phyloP scores from a whole-genome alignment of 30 jellyfish, hydroid and myxozoan species.

The Catostylus mosaicus region DNA sequence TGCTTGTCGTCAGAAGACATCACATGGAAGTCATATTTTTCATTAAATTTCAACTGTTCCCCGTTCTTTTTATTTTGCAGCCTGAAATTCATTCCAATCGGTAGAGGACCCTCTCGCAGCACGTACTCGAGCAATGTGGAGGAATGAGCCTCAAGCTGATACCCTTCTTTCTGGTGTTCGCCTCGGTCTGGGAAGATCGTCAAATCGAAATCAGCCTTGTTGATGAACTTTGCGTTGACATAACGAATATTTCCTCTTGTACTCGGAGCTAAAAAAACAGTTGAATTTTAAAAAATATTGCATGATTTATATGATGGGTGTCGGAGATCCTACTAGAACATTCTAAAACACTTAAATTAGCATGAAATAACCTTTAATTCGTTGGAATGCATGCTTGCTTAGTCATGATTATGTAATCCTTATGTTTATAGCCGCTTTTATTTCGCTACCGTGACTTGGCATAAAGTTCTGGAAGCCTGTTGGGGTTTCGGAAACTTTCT shows the following conservation, averaged over 20 bases:
- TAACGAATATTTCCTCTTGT: slow-evolving; percentile 78
- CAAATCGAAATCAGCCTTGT: slow-evolving; percentile 70
- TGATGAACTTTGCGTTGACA: slow-evolving; percentile 84
- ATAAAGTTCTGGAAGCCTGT: neutral
- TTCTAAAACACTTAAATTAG: neutral
- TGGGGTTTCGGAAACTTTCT: neutral
- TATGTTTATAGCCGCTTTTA: neutral
- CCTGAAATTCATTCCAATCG: slow-evolving; percentile 84
- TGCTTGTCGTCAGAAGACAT: slow-evolving; percentile 87
- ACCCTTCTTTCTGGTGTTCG: slow-evolving; percentile 68
- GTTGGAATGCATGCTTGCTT: neutral
- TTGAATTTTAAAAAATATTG: neutral
- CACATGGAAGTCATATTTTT: slow-evolving; percentile 71
- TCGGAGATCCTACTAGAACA: neutral
- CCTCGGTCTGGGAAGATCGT: slow-evolving; percentile 95
- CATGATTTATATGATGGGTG: too few relatives aligned
- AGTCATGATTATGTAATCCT: neutral
- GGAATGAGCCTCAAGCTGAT: slow-evolving; percentile 73
- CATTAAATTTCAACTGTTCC: slow-evolving; percentile 48
- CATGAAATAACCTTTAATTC: neutral
- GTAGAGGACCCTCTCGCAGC: slow-evolving; percentile 92
- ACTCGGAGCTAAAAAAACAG: slow-evolving; percentile 67
- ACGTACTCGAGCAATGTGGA: slow-evolving; percentile 95
- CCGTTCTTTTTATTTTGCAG: slow-evolving; percentile 72
- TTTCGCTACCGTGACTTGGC: neutral